Evolutionary conservation across 1,140 invertebrate species (phyloP).

Genomic region (Anastrepha ludens): DNA sequence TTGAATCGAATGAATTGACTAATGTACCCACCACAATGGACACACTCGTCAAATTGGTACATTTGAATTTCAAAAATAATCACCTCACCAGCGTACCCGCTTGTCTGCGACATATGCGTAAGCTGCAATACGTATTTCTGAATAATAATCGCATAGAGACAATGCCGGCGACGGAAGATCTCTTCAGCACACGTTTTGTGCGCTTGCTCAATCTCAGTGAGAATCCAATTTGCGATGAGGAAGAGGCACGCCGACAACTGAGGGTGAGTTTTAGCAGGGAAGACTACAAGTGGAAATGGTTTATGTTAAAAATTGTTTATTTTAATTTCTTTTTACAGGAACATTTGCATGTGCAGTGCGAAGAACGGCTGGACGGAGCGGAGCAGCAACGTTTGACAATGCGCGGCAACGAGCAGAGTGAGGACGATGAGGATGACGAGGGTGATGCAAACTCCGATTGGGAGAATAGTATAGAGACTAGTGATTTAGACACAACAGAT

Average conservation of each 20-base stretch:
- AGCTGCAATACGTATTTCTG: conserved; percentile 77
- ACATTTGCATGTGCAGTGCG: conserved; percentile 28
- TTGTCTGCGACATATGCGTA: conserved; percentile 74
- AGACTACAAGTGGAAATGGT: background rate
- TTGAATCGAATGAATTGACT: conserved; percentile 77
- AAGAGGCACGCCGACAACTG: conserved; percentile 34
- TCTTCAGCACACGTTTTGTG: conserved; percentile 71
- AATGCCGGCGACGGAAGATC: conserved; percentile 64
- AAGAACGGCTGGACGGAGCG: background rate
- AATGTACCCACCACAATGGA: conserved; percentile 76
- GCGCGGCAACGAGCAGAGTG: background rate
- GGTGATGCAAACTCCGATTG: conserved; percentile 72
- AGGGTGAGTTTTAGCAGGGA: conserved; percentile 31
- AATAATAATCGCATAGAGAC: conserved; percentile 75
- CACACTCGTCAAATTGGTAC: conserved; percentile 75
- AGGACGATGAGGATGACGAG: conserved; percentile 49
- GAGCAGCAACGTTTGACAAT: background rate
- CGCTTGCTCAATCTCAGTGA: conserved; percentile 76
- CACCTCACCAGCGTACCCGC: conserved; percentile 75
- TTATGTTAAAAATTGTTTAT: background rate
- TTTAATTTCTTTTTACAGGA: conserved; percentile 22
- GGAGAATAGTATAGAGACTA: conserved; percentile 78
- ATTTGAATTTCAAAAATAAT: conserved; percentile 78
- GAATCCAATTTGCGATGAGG: conserved; percentile 75
- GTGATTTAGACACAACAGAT: conserved; percentile 78